Conservation (phyloP, 1,140 invertebrate species). For the Magallana ariakensis region DNA sequence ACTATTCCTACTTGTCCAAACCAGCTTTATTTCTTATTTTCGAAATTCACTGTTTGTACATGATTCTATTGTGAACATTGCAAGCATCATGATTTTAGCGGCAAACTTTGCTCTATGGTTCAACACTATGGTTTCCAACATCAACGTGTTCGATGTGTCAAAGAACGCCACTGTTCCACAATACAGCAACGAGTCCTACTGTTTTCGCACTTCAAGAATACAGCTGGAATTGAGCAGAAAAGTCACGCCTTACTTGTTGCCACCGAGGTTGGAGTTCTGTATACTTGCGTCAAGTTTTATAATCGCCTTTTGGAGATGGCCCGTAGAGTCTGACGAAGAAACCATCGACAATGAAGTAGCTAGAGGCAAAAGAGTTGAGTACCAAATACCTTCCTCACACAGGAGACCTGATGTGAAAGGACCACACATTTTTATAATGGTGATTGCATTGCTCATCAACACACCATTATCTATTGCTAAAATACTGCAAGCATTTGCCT, state of each 20-base stretch:
- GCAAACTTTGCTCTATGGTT: background rate
- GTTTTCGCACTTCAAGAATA: background rate
- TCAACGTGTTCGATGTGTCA: background rate
- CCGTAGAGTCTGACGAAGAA: background rate
- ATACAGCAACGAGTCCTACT: background rate
- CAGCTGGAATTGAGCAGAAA: background rate
- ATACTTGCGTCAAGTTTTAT: conserved; percentile 9
- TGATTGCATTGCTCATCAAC: background rate
- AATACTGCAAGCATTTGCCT: background rate
- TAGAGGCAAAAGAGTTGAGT: background rate
- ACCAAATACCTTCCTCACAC: background rate
- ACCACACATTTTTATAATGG: background rate
- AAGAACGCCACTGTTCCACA: background rate
- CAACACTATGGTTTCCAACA: background rate
- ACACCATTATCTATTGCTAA: background rate
- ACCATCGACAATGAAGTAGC: background rate
- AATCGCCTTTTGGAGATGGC: background rate
- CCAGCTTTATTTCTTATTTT: background rate
- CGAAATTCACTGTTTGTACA: background rate
- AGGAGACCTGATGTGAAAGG: background rate
- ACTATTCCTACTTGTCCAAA: background rate
- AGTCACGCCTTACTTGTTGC: background rate
- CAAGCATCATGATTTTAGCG: background rate
- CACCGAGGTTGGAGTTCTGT: background rate
- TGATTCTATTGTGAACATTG: background rate